phyloP scores from a whole-genome alignment of 1,140 invertebrate genomes.

The Pachypeltis micranthus region DNA sequence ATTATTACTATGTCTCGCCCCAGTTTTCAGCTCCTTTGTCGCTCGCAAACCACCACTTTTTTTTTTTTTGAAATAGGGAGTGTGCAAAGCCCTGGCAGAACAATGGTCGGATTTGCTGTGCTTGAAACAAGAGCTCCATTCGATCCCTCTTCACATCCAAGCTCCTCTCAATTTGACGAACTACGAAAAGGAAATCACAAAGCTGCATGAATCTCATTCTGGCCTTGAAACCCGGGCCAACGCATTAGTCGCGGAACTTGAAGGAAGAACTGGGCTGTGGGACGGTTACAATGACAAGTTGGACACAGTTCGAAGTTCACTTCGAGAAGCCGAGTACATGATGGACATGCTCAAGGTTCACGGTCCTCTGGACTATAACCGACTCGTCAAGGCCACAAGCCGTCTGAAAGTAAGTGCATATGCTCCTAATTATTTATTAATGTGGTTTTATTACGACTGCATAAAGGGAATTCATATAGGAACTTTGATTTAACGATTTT shows the following conservation, averaged over 20 bases:
- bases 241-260: conserved; percentile 48
- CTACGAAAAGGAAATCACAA: conserved; percentile 59
- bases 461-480: no score
- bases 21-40: not conserved
- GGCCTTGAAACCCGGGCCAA: conserved; percentile 53
- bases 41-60: not conserved
- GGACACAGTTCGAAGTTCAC: conserved; percentile 62
- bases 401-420: conserved; percentile 19
- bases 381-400: conserved; percentile 38
- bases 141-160: conserved; percentile 54
- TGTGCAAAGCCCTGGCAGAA: conserved; percentile 48
- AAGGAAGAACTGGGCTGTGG: conserved; percentile 55
- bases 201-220: conserved; percentile 56
- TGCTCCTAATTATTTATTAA: not conserved
- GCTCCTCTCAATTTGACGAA: conserved; percentile 59
- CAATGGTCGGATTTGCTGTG: conserved; percentile 65
- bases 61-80: conserved; percentile 34
- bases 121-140: conserved; percentile 58
- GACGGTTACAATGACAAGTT: conserved; percentile 48
- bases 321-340: conserved; percentile 72
- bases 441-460: no score
- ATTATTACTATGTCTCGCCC: no score
- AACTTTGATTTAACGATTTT: no score
- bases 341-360: conserved; percentile 68
- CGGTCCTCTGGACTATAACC: conserved; percentile 66